A percentile compares a stretch with the other conserved stretches of the same genome.
These are phyloP conservation scores for Drosophila hamatofila DNA, from an alignment of 2,888 invertebrate genomes.

Conservation along the genomic window DNA sequence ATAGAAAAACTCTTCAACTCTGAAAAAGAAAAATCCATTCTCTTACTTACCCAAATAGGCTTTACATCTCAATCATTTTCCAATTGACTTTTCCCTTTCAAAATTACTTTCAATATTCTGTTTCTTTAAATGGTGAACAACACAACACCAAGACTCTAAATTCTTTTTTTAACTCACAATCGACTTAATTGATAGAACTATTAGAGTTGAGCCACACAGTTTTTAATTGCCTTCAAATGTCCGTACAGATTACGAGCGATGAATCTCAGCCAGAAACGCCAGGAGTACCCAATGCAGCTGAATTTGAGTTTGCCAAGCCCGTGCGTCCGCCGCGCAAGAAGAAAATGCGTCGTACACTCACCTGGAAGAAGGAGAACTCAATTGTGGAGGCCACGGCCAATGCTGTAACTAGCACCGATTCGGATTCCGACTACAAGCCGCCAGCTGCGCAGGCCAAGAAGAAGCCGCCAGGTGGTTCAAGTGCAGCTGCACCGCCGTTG, in stretches of 20 bases:
- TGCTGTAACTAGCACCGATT: constrained; percentile 77
- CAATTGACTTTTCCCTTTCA: neutral
- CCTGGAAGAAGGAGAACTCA: constrained; percentile 79
- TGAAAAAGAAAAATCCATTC: neutral
- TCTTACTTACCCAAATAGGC: neutral
- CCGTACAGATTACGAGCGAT: constrained; percentile 72
- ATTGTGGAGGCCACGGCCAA: constrained; percentile 73
- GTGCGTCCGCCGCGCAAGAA: constrained; percentile 77
- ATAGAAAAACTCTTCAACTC: neutral
- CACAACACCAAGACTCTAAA: neutral
- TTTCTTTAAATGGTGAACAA: neutral
- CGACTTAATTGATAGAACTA: too few relatives aligned
- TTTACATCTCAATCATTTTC: neutral
- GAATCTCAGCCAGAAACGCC: constrained; percentile 72
- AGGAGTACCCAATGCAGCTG: constrained; percentile 15
- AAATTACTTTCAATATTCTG: neutral
- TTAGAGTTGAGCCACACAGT: too few relatives aligned
- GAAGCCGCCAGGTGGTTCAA: constrained; percentile 25
- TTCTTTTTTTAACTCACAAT: too few relatives aligned
- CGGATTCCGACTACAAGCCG: constrained; percentile 75
- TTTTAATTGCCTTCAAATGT: neutral
- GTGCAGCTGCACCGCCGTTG: neutral
- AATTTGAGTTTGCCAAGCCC: constrained; percentile 72
- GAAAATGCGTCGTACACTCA: constrained; percentile 78
- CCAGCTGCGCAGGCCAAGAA: constrained; percentile 44